Evolutionary conservation across 1,140 invertebrate species (phyloP).

Genomic region (Drosophila trapezifrons): DNA sequence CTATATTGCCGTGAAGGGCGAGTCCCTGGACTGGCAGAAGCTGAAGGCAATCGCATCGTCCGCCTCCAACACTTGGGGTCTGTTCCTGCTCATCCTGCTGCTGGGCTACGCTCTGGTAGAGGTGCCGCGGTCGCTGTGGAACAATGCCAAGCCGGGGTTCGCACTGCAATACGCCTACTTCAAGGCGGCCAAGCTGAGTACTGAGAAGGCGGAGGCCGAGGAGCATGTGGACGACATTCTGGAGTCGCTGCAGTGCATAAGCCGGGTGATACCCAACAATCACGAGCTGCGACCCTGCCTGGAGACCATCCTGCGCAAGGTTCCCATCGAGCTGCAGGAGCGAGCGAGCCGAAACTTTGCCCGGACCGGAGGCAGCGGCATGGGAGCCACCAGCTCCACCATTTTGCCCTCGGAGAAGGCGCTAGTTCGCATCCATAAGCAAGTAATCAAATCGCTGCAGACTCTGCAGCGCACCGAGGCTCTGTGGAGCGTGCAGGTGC

Average conservation of each 20-base stretch:
- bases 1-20: slow-evolving; percentile 95
- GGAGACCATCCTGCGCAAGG: slow-evolving; percentile 95
- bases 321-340: slow-evolving; percentile 88
- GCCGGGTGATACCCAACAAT: slow-evolving; percentile 87
- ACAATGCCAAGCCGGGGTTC: slow-evolving; percentile 91
- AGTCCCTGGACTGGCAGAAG: slow-evolving; percentile 96
- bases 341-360: slow-evolving; percentile 85
- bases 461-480: slow-evolving; percentile 95
- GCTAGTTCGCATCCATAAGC: slow-evolving; percentile 91
- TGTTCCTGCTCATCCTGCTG: slow-evolving; percentile 96
- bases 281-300: slow-evolving; percentile 89
- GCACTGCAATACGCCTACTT: slow-evolving; percentile 96
- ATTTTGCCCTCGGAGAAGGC: slow-evolving; percentile 92
- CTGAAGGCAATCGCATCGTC: slow-evolving; percentile 99
- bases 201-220: slow-evolving; percentile 98
- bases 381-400: slow-evolving; percentile 87
- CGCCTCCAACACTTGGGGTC: slow-evolving; percentile 99
- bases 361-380: slow-evolving; percentile 87
- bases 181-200: slow-evolving; percentile 97
- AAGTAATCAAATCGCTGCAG: slow-evolving; percentile 94
- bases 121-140: slow-evolving; percentile 95
- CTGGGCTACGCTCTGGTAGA: slow-evolving; percentile 99
- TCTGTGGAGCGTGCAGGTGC: slow-evolving; percentile 95
- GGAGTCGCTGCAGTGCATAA: slow-evolving; percentile 91
- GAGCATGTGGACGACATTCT: slow-evolving; percentile 97